Evolutionary conservation across 2,888 invertebrate genomes (phyloP).

Genomic region (Elysia crispata): DNA sequence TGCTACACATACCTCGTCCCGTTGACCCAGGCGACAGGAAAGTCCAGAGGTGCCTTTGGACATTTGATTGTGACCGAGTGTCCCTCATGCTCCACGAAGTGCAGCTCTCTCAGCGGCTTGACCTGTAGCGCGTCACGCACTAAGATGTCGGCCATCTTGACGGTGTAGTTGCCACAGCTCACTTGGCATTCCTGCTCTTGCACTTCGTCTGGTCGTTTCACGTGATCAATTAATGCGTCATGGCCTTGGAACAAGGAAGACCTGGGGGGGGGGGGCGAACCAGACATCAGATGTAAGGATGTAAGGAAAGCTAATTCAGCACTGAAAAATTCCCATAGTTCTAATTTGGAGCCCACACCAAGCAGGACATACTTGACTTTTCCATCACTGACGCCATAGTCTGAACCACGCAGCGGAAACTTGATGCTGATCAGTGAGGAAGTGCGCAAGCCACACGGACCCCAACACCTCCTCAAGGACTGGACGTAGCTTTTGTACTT

Average conservation of each 20-base stretch:
- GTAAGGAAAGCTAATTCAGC: no score
- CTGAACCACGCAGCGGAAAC: no score
- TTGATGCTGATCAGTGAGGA: no score
- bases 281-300: no score
- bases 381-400: no score
- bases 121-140: background rate
- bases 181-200: conserved; percentile 36
- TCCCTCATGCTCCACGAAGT: conserved; percentile 22
- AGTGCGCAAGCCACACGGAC: no score
- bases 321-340: no score
- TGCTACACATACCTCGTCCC: conserved; percentile 9
- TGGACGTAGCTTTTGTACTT: no score
- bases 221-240: background rate
- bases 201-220: conserved; percentile 38
- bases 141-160: background rate
- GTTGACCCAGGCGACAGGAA: conserved; percentile 45
- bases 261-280: conserved; percentile 5
- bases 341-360: no score
- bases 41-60: conserved; percentile 22
- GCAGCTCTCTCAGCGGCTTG: background rate
- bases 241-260: conserved; percentile 29
- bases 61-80: conserved; percentile 14
- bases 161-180: conserved; percentile 21
- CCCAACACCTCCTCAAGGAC: no score
- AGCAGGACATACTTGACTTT: no score